Percentiles rank a stretch among this genome's conserved stretches.
phyloP scores from a whole-genome alignment of 2,888 invertebrate species.

The Pollenia griseotomentosa region DNA sequence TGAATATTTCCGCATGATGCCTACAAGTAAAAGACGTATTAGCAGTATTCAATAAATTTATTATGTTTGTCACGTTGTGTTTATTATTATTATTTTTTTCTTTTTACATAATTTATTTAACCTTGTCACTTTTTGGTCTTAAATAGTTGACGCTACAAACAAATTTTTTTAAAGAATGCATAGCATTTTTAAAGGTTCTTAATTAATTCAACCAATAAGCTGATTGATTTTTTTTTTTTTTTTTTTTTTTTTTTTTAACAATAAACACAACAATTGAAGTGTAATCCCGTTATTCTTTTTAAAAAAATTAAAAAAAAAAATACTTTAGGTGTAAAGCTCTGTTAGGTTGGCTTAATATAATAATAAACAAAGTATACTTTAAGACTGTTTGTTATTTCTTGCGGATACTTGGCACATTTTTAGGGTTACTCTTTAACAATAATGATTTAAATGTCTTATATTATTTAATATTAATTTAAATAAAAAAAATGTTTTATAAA shows the following conservation, averaged over 20 bases:
- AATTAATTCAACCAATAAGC: constrained; percentile 23
- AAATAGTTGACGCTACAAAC: constrained; percentile 1
- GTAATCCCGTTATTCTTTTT: no score
- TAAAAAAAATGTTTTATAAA: no score
- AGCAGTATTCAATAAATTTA: constrained; percentile 10
- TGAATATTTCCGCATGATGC: constrained; percentile 8
- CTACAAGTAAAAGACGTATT: background rate
- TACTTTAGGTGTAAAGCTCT: background rate
- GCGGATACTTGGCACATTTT: constrained; percentile 41
- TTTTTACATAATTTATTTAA: constrained; percentile 50
- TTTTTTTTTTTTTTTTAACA: background rate
- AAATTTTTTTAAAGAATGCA: background rate
- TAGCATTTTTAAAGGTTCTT: constrained; percentile 36
- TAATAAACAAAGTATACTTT: constrained; percentile 41
- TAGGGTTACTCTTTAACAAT: constrained; percentile 9
- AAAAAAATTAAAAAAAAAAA: no score
- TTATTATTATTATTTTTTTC: background rate
- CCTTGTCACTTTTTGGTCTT: constrained; percentile 34
- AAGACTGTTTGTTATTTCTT: background rate
- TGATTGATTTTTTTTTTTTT: constrained; percentile 8
- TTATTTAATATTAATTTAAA: background rate
- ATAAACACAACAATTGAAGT: no score
- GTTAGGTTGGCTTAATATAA: background rate
- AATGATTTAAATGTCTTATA: constrained; percentile 36
- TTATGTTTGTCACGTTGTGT: background rate